Evolutionary conservation across 2,113 vertebrate species (phyloP), one percentile per base, ranked within the genome.

Genomic region (Salminus brasiliensis): DNA sequence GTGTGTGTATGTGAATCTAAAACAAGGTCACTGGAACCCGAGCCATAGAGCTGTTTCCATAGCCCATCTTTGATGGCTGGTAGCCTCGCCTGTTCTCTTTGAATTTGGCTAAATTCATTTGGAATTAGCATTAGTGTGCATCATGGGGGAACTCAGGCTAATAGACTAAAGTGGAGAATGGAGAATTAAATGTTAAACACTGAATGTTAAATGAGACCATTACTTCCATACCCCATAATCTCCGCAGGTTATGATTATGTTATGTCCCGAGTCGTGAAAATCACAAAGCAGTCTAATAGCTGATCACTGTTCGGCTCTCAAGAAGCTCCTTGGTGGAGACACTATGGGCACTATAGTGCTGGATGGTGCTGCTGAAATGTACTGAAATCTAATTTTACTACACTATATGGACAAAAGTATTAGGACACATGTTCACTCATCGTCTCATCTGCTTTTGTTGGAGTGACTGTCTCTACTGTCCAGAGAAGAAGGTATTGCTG

Each of bases 121-220:
- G 53, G 45, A 65, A 52, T 39, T 18, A 34, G 60, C 65, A 65
- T 60, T 68, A 67, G 52, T 34, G 12, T 15, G 15, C 30, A 30
- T 57, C 73, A 16, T n/a, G 21, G 32, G 45, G 62, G 72, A 70
- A 74, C 77, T 69, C 9, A 45, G 73, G 39, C 59, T 43, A 70
- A 63, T 53, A 62, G 39, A 55, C 76, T 36, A 39, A 76, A 66
- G 16, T 21, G 55, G 63, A 66, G 62, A 41, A 27, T 25, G 49
- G 30, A 15, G 32, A 76, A 67, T 76, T 39, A 55, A 76, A 45
- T 47, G 36, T 57, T 30, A n/a, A 60, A 52, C n/a, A 43, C 23
- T 29, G 53, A 76, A 63, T 25, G 52, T 55, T 11, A 55, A 55
- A 55, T 55, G 10, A 55, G 52, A n/a, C 23, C 52, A 55, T 55